A percentile compares a stretch with the other conserved stretches of the same genome.
Evolutionary conservation across 2,888 invertebrate genomes (phyloP).

Genomic region (Spatulosminthurus flaviceps): DNA sequence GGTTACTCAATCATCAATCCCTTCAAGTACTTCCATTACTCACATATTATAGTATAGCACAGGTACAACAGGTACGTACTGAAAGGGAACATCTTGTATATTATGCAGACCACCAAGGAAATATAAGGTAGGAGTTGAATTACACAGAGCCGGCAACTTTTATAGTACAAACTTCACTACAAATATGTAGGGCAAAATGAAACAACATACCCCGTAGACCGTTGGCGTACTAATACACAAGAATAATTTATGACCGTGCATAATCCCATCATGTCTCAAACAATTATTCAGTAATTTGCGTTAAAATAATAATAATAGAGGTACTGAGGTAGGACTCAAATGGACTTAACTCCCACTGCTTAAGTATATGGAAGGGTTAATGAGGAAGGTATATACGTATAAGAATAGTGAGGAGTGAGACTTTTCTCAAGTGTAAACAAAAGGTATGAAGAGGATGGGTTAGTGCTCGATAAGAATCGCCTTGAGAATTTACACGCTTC

Average conservation of each 20-base stretch:
- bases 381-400: neutral
- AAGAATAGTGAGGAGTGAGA: neutral
- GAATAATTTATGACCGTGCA: neutral
- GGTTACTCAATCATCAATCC: too few relatives aligned
- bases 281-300: conserved; percentile 21
- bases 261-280: neutral
- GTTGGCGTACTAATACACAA: neutral
- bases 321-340: neutral
- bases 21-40: too few relatives aligned
- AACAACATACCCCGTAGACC: neutral
- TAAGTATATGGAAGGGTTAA: neutral
- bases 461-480: conserved; percentile 3
- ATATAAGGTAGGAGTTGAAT: too few relatives aligned
- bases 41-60: too few relatives aligned
- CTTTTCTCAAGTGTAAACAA: conserved; percentile 8
- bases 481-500: conserved; percentile 53
- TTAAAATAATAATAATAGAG: conserved; percentile 9
- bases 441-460: conserved; percentile 7
- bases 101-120: too few relatives aligned
- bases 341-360: neutral
- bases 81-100: too few relatives aligned
- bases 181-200: neutral
- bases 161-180: too few relatives aligned
- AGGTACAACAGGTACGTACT: too few relatives aligned
- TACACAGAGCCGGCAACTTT: neutral